Conservation (phyloP, 2,797 vertebrate species). For the Champsocephalus gunnari region DNA sequence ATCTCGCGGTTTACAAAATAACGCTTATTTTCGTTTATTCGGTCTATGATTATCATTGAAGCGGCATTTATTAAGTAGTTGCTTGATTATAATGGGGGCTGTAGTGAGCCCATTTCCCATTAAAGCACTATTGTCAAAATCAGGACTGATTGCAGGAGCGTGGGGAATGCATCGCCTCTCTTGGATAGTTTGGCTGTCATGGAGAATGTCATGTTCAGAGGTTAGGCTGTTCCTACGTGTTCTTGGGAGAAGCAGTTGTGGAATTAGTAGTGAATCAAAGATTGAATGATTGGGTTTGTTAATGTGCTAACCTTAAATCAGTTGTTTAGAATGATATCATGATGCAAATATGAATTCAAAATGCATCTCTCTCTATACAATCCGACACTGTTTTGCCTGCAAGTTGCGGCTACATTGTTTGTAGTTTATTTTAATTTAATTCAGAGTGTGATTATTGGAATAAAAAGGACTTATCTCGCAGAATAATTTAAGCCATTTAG, state of each 20-base stretch:
- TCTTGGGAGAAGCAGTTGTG: not conserved
- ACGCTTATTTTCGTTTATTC: slow-evolving; percentile 46
- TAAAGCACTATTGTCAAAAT: slow-evolving; percentile 68
- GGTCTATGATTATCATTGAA: slow-evolving; percentile 67
- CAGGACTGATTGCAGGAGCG: slow-evolving; percentile 69
- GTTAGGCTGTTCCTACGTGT: not conserved
- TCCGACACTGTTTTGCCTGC: not conserved
- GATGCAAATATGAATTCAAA: not conserved
- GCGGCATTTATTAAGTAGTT: slow-evolving; percentile 57
- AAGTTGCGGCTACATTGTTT: not conserved
- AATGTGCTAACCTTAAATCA: not conserved
- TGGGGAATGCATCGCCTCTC: slow-evolving; percentile 35
- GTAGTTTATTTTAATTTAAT: not conserved
- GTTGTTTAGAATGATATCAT: not conserved
- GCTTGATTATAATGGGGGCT: slow-evolving; percentile 70
- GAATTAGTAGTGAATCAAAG: not conserved
- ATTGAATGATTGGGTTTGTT: slow-evolving; percentile 16
- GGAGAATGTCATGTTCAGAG: slow-evolving; percentile 6
- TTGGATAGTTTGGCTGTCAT: slow-evolving; percentile 2
- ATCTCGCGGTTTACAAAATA: slow-evolving; percentile 4
- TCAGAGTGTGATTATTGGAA: slow-evolving; percentile 10
- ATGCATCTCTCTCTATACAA: slow-evolving; percentile 20
- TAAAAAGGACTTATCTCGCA: slow-evolving; percentile 10
- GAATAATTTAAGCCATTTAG: slow-evolving; percentile 33
- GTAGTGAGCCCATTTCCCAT: slow-evolving; percentile 52